These are phyloP conservation scores for Druon quercuslanigerum DNA, from an alignment of 1,140 invertebrate genomes.

Conservation along the genomic window DNA sequence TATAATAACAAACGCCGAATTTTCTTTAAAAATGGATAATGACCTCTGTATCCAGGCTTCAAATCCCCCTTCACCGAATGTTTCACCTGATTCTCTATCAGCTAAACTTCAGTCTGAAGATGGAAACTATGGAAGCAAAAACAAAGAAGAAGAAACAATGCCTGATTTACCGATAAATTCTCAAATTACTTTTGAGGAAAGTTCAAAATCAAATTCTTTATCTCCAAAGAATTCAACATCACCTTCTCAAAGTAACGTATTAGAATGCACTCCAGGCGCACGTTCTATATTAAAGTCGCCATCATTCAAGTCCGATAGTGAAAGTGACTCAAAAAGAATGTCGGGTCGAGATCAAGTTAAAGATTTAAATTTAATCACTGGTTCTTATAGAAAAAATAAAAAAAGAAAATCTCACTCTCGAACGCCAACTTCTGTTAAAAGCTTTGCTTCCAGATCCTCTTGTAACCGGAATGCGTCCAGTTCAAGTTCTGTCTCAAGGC, in stretches of 20 bases:
- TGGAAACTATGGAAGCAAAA: too few relatives aligned
- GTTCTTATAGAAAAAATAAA: background rate
- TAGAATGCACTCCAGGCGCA: too few relatives aligned
- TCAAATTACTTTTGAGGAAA: background rate
- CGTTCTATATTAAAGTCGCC: background rate
- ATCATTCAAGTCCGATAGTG: background rate
- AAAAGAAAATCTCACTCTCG: slow-evolving; percentile 2
- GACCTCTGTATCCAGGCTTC: too few relatives aligned
- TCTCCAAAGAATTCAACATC: too few relatives aligned
- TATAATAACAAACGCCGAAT: too few relatives aligned
- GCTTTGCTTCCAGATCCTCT: background rate
- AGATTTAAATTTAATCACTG: background rate
- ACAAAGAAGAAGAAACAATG: too few relatives aligned
- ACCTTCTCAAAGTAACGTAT: too few relatives aligned
- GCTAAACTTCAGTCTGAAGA: too few relatives aligned
- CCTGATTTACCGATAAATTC: background rate
- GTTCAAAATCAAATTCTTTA: background rate
- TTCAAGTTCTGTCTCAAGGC: slow-evolving; percentile 1
- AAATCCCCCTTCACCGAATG: too few relatives aligned
- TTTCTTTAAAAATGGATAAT: too few relatives aligned
- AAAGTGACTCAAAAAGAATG: background rate
- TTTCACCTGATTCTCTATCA: too few relatives aligned
- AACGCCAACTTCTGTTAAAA: background rate
- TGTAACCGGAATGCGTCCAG: background rate
- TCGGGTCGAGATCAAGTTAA: background rate